Evolutionary conservation across 2,888 invertebrate genomes (phyloP).

Genomic region (Hermodice carunculata): DNA sequence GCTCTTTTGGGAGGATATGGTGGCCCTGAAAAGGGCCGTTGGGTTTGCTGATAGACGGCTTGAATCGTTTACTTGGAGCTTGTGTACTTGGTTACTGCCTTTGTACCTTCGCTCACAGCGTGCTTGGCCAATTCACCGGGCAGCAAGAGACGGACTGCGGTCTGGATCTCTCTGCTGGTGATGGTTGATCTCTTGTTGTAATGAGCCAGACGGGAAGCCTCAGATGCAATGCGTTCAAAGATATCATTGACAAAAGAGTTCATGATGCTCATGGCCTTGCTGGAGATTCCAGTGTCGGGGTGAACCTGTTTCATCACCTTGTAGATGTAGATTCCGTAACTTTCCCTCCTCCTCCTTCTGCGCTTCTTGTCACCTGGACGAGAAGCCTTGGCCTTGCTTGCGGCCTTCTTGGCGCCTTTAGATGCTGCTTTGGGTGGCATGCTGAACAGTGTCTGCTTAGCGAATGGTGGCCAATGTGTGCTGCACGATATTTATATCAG

Average conservation of each 20-base stretch:
- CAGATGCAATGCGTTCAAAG: slow-evolving; percentile 61
- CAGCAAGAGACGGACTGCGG: slow-evolving; percentile 77
- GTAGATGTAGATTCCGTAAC: slow-evolving; percentile 55
- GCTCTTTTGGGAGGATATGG: slow-evolving; percentile 18
- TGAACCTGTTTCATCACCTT: slow-evolving; percentile 62
- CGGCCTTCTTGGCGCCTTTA: slow-evolving; percentile 54
- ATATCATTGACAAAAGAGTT: slow-evolving; percentile 61
- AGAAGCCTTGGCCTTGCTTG: slow-evolving; percentile 45
- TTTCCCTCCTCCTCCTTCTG: slow-evolving; percentile 50
- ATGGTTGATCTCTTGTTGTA: slow-evolving; percentile 51
- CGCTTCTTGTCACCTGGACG: slow-evolving; percentile 53
- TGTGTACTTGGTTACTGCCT: slow-evolving; percentile 56
- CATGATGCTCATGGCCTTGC: slow-evolving; percentile 49
- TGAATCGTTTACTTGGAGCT: slow-evolving; percentile 38
- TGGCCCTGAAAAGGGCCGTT: slow-evolving; percentile 17
- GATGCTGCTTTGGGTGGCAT: slow-evolving; percentile 41
- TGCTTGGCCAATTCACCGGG: slow-evolving; percentile 83
- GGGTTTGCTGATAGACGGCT: not conserved
- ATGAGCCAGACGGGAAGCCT: slow-evolving; percentile 55
- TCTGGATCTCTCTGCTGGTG: slow-evolving; percentile 79
- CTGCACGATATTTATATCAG: too few species aligned
- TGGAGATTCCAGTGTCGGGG: slow-evolving; percentile 59
- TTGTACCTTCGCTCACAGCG: slow-evolving; percentile 71
- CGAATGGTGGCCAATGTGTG: too few species aligned
- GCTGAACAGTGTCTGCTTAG: too few species aligned